A percentile compares a stretch with the other conserved stretches of the same genome.
phyloP scores from a whole-genome alignment of 1,140 invertebrate species.

The Megalonaias nervosa region DNA sequence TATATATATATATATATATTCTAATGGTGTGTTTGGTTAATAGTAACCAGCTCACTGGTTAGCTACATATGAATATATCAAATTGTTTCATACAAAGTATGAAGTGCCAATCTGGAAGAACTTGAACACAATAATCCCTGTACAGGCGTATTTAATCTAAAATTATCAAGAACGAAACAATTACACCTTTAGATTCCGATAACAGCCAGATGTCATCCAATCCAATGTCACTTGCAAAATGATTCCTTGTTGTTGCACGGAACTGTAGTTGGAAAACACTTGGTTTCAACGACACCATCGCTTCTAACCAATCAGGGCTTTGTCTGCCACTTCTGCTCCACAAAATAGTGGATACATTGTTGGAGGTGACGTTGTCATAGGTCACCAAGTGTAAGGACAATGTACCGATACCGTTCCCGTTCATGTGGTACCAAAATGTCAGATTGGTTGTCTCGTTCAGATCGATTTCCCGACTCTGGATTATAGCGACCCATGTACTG shows the following conservation, averaged over 20 bases:
- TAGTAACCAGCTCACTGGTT: too few relatives aligned
- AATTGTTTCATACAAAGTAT: too few relatives aligned
- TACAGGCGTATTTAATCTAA: too few relatives aligned
- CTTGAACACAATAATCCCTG: too few relatives aligned
- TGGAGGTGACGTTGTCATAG: neutral
- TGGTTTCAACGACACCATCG: neutral
- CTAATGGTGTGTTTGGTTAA: too few relatives aligned
- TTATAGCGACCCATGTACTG: neutral
- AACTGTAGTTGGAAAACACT: constrained; percentile 12
- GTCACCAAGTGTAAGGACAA: neutral
- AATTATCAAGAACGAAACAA: too few relatives aligned
- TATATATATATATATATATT: too few relatives aligned
- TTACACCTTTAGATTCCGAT: constrained; percentile 3
- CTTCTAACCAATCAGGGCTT: constrained; percentile 4
- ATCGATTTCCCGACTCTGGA: constrained; percentile 1
- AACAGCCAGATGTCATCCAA: constrained; percentile 14
- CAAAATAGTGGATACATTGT: neutral
- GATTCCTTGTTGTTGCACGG: constrained; percentile 9
- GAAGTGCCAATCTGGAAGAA: too few relatives aligned
- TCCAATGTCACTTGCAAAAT: constrained; percentile 20
- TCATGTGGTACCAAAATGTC: constrained; percentile 28
- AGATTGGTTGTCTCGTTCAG: neutral
- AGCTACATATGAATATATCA: too few relatives aligned
- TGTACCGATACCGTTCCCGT: constrained; percentile 10
- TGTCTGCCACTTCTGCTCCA: constrained; percentile 16